Percentiles rank a stretch among this genome's conserved stretches.
These are phyloP conservation scores for Cryptocephalus moraei DNA, from an alignment of 2,888 invertebrate species.

Conservation along the genomic window DNA sequence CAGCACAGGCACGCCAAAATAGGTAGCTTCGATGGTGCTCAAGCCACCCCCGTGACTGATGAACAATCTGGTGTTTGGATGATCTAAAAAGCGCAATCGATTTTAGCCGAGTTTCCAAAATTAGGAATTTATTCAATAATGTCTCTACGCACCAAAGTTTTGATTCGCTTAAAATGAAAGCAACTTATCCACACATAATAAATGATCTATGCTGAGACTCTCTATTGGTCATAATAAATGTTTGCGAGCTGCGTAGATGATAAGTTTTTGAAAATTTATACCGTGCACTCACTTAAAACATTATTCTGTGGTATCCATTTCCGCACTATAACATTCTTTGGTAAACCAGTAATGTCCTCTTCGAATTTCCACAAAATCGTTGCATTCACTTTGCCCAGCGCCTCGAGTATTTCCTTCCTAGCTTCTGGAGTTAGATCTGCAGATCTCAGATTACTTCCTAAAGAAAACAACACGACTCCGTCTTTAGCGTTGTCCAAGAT, in stretches of 20 bases:
- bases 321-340: constrained; percentile 31
- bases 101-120: too few relatives aligned
- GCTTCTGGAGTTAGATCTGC: constrained; percentile 22
- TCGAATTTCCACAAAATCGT: constrained; percentile 37
- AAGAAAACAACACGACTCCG: constrained; percentile 33
- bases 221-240: background rate
- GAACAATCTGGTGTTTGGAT: constrained; percentile 20
- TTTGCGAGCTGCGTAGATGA: too few relatives aligned
- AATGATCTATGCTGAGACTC: too few relatives aligned
- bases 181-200: too few relatives aligned
- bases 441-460: constrained; percentile 31
- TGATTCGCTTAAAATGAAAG: too few relatives aligned
- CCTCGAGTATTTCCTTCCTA: constrained; percentile 23
- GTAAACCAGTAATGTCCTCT: constrained; percentile 23
- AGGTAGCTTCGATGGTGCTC: constrained; percentile 20
- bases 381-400: constrained; percentile 31
- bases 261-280: too few relatives aligned
- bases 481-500: constrained; percentile 29
- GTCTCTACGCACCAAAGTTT: too few relatives aligned
- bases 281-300: constrained; percentile 25
- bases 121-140: too few relatives aligned
- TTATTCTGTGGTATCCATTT: constrained; percentile 38
- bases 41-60: constrained; percentile 20
- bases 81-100: constrained; percentile 10
- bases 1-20: constrained; percentile 19